A percentile compares a stretch with the other conserved stretches of the same genome.
phyloP scores from a whole-genome alignment of 2,797 vertebrate species.

The Macrochelys suwanniensis region DNA sequence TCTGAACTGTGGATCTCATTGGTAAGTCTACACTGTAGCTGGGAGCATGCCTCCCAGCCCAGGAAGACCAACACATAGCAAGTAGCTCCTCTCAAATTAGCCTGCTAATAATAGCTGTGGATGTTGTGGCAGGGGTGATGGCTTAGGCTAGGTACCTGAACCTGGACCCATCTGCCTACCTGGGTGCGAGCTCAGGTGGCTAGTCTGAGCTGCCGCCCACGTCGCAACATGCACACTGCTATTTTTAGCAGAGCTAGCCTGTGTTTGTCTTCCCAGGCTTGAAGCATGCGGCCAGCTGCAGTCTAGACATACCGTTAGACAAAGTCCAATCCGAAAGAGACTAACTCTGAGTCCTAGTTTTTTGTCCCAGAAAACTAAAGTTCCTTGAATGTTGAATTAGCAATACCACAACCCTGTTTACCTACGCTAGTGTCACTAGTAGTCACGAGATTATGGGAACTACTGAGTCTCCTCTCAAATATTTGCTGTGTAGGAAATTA shows the following conservation, averaged over 20 bases:
- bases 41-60: not conserved
- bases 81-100: not conserved
- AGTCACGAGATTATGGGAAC: not conserved
- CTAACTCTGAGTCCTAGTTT: not conserved
- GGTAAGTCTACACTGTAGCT: not conserved
- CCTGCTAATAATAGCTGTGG: not conserved
- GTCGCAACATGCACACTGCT: not conserved
- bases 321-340: not conserved
- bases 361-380: not conserved
- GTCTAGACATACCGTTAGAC: not conserved
- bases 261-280: not conserved
- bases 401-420: not conserved
- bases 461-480: fast-evolving
- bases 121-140: not conserved
- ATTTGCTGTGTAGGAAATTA: not conserved
- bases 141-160: not conserved
- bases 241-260: not conserved
- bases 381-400: not conserved
- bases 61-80: not conserved
- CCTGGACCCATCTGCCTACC: not conserved
- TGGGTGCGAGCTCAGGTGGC: too few relatives aligned
- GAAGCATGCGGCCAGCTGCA: not conserved
- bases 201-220: not conserved
- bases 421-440: not conserved
- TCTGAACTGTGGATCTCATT: not conserved